Evolutionary conservation across 92 coral and sea anemone genomes (phyloP).

Genomic region (Heliopora coerulea): DNA sequence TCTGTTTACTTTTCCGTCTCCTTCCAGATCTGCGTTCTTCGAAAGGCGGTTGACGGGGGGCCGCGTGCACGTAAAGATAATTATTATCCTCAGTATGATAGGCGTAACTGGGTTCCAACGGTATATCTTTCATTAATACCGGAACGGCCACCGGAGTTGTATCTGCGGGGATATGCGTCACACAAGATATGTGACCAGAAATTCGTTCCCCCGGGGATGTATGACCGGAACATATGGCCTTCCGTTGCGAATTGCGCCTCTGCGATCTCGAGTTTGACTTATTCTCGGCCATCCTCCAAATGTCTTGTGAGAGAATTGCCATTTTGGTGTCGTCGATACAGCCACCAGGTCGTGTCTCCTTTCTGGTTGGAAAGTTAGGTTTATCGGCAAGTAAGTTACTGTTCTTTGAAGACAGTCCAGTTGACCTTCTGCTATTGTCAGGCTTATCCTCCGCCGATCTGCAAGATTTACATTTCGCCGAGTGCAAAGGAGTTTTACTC

Average conservation of each 20-base stretch:
- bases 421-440: slow-evolving; percentile 57
- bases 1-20: slow-evolving; percentile 53
- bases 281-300: slow-evolving; percentile 19
- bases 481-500: slow-evolving; percentile 19
- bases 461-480: slow-evolving; percentile 53
- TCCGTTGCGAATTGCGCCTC: slow-evolving; percentile 21
- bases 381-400: slow-evolving; percentile 49
- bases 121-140: background rate
- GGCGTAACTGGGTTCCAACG: slow-evolving; percentile 48
- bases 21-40: slow-evolving; percentile 55
- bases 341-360: slow-evolving; percentile 97
- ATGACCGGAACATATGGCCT: slow-evolving; percentile 16
- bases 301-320: slow-evolving; percentile 9
- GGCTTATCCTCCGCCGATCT: background rate
- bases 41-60: slow-evolving; percentile 68
- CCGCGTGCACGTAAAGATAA: slow-evolving; percentile 61
- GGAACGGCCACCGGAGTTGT: slow-evolving; percentile 3
- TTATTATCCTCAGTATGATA: slow-evolving; percentile 73
- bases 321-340: slow-evolving; percentile 47
- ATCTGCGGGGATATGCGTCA: slow-evolving; percentile 10
- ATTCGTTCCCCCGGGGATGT: slow-evolving; percentile 19
- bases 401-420: slow-evolving; percentile 25
- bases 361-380: slow-evolving; percentile 71
- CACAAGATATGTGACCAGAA: slow-evolving; percentile 23
- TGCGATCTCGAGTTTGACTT: slow-evolving; percentile 12